phyloP scores from a whole-genome alignment of 2,113 vertebrate species.

The Sisor rabdophorus region DNA sequence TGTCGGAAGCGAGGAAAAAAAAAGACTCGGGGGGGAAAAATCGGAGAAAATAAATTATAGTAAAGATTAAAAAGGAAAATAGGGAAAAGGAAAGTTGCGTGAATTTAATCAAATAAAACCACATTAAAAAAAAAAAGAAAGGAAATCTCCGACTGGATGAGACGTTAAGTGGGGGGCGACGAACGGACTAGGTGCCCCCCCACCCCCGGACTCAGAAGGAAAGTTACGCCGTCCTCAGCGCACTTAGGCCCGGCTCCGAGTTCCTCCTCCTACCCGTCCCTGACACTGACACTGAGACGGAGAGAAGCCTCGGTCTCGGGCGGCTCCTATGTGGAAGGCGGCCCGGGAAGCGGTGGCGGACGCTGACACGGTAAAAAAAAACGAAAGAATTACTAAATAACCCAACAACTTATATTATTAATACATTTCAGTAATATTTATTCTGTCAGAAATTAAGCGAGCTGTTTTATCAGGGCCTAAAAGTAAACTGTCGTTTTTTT shows the following conservation, averaged over 20 bases:
- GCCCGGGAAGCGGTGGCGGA: constrained; percentile 77
- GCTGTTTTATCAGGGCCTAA: background rate
- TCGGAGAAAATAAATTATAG: constrained; percentile 27
- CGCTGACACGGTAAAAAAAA: constrained; percentile 55
- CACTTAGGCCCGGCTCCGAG: constrained; percentile 65
- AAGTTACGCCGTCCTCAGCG: constrained; percentile 49
- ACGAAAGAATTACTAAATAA: background rate
- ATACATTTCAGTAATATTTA: background rate
- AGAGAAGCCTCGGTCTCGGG: constrained; percentile 68
- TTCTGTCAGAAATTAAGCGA: background rate
- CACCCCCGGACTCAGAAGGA: constrained; percentile 26
- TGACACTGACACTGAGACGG: background rate
- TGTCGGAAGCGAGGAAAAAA: constrained; percentile 68
- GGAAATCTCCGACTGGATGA: constrained; percentile 53
- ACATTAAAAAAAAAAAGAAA: constrained; percentile 29
- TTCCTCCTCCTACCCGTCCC: constrained; percentile 66
- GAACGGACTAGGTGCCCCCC: constrained; percentile 50
- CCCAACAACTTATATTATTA: background rate
- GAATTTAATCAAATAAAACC: background rate
- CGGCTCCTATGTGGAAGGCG: constrained; percentile 69
- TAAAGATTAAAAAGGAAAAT: constrained; percentile 50
- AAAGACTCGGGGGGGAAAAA: constrained; percentile 56
- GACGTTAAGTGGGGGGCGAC: constrained; percentile 48
- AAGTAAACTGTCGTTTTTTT: background rate
- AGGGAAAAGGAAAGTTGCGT: constrained; percentile 49